A percentile compares a stretch with the other conserved stretches of the same genome.
These are phyloP conservation scores for Caranx ignobilis DNA, from an alignment of 2,113 vertebrate species.

Conservation along the genomic window DNA sequence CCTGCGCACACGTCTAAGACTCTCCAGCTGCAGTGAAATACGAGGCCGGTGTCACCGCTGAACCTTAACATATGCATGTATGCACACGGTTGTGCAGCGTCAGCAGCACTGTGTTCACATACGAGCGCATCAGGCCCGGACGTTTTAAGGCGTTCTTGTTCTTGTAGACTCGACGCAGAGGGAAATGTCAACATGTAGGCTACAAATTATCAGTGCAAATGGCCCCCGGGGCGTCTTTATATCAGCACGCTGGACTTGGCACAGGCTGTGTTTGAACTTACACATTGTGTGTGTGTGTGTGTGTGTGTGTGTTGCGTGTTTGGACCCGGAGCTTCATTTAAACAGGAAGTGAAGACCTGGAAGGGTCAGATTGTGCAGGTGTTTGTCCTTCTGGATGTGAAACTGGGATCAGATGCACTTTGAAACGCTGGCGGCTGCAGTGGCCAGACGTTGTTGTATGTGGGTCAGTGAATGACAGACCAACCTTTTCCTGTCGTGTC, in stretches of 20 bases:
- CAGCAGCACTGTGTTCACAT: constrained; percentile 20
- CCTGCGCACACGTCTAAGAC: neutral
- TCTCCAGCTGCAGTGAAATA: constrained; percentile 35
- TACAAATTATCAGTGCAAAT: constrained; percentile 1
- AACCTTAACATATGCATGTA: constrained; percentile 18
- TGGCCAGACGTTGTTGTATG: neutral
- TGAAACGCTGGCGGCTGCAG: neutral
- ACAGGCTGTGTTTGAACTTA: neutral
- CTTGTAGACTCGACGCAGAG: neutral
- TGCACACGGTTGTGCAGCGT: constrained; percentile 27
- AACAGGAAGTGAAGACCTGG: neutral
- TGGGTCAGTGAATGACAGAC: neutral
- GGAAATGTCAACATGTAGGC: constrained; percentile 33
- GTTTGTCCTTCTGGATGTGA: neutral
- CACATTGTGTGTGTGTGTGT: neutral
- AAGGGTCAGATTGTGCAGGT: neutral
- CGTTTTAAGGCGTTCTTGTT: constrained; percentile 5
- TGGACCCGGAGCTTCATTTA: constrained; percentile 2
- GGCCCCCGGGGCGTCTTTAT: constrained; percentile 1
- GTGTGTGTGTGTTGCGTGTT: neutral
- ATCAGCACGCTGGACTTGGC: neutral
- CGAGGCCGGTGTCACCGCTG: neutral
- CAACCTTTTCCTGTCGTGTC: neutral
- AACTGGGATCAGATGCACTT: neutral
- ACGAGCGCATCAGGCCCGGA: neutral